A percentile compares a stretch with the other conserved stretches of the same genome.
Conservation (phyloP, 2,888 invertebrate genomes). For the Nipponacmea schrenckii region DNA sequence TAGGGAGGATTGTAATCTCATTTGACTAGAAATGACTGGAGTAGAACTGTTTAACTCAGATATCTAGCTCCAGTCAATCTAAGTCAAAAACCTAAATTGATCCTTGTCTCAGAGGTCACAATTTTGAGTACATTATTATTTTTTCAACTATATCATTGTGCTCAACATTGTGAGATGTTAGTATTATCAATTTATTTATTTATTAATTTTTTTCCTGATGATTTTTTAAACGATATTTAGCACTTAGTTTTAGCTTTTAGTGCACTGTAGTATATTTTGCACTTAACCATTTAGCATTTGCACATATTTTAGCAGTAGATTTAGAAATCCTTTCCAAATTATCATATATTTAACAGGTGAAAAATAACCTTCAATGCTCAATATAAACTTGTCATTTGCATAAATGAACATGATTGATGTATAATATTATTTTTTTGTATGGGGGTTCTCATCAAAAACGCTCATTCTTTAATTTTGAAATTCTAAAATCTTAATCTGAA, state of each 20-base stretch:
- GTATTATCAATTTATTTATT: conserved; percentile 6
- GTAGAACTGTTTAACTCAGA: too few species aligned
- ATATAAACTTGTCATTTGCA: conserved; percentile 8
- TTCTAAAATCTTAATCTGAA: too few species aligned
- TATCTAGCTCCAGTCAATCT: too few species aligned
- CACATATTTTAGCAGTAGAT: conserved; percentile 3
- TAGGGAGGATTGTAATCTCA: conserved; percentile 7
- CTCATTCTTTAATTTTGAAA: too few species aligned
- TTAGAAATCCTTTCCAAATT: neutral
- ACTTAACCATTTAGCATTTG: neutral
- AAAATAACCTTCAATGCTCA: neutral
- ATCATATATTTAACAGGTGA: neutral
- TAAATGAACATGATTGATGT: conserved; percentile 6
- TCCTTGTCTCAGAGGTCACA: conserved; percentile 9
- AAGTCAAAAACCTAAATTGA: neutral
- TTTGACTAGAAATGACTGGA: neutral
- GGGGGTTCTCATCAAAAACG: neutral
- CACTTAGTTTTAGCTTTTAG: conserved; percentile 4
- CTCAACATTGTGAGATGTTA: conserved; percentile 8
- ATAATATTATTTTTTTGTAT: conserved; percentile 7
- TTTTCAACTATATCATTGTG: conserved; percentile 1
- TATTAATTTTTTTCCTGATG: neutral
- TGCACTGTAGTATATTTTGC: conserved; percentile 3
- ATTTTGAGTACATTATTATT: conserved; percentile 4
- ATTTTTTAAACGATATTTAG: neutral